Conservation (phyloP, 2,113 vertebrate species). For the Myotis yumanensis region DNA sequence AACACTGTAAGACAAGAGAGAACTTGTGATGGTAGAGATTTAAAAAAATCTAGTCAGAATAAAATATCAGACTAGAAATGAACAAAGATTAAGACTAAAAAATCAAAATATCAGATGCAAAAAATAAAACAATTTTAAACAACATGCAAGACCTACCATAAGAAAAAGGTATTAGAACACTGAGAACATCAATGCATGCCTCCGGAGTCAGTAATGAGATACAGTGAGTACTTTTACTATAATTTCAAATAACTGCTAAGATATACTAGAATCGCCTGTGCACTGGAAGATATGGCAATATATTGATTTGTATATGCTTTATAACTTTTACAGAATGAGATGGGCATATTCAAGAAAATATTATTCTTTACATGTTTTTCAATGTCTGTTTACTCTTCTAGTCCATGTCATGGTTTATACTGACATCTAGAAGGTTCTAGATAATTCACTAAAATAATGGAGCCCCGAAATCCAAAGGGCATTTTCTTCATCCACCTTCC, state of each 20-base stretch:
- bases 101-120: background rate
- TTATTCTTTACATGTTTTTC: background rate
- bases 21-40: background rate
- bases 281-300: background rate
- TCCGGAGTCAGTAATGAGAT: background rate
- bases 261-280: background rate
- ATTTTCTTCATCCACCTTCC: background rate
- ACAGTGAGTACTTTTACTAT: background rate
- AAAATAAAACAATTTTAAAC: background rate
- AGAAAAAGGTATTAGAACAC: background rate
- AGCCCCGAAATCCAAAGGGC: background rate
- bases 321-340: background rate
- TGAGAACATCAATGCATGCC: background rate
- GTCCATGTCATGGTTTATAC: background rate
- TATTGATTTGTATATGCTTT: accelerated
- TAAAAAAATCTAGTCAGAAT: background rate
- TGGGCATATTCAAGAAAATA: background rate
- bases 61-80: background rate
- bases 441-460: background rate
- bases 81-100: background rate
- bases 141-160: background rate
- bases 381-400: background rate
- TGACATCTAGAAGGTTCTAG: background rate
- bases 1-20: background rate
- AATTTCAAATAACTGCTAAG: background rate